phyloP scores from a whole-genome alignment of 2,113 vertebrate species.

The Albula glossodonta region DNA sequence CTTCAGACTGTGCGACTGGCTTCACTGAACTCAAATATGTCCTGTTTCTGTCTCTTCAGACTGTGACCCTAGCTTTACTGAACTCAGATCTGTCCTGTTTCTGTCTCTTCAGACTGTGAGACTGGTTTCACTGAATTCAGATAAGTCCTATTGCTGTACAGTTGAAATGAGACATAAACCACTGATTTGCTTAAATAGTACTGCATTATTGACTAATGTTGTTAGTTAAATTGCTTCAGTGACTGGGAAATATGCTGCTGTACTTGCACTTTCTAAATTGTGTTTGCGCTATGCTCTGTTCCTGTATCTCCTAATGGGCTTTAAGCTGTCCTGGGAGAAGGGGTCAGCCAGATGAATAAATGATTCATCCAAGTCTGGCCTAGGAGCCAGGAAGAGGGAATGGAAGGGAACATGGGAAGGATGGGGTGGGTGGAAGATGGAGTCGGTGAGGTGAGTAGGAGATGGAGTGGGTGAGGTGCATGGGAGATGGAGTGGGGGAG shows the following conservation, averaged over 20 bases:
- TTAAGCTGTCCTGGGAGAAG: background rate
- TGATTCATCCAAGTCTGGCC: background rate
- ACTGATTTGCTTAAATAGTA: background rate
- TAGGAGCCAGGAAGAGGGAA: background rate
- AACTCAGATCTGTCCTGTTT: background rate
- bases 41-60: too few species aligned
- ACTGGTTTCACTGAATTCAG: background rate
- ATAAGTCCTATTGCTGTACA: background rate
- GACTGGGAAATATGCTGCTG: background rate
- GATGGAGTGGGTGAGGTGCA: background rate
- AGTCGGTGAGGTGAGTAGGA: background rate
- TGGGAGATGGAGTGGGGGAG: background rate
- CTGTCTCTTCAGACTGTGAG: too few species aligned
- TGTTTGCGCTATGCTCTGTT: background rate
- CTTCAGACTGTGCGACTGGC: background rate
- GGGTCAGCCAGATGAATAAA: background rate
- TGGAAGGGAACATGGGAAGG: background rate
- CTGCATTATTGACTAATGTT: background rate
- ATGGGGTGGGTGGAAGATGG: background rate
- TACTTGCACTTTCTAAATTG: conserved; percentile 6
- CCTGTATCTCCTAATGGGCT: background rate
- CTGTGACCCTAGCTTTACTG: too few species aligned
- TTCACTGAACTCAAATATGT: too few species aligned
- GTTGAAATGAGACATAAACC: background rate
- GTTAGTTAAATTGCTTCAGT: background rate